Percentiles rank a stretch among this genome's conserved stretches.
phyloP scores from a whole-genome alignment of 2,113 vertebrate genomes.

The Serilophus lunatus region DNA sequence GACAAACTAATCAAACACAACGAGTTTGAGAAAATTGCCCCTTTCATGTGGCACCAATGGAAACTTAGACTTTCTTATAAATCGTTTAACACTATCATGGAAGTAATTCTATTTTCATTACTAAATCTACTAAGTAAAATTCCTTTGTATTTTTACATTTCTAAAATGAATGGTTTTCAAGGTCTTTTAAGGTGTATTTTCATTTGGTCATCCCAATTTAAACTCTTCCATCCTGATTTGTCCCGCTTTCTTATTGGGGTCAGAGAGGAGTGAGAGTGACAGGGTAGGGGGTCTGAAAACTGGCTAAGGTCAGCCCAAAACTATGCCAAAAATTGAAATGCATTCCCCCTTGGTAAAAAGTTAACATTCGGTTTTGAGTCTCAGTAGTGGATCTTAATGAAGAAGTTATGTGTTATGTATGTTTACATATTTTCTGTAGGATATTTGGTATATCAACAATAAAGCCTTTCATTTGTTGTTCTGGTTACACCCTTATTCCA shows the following conservation, averaged over 20 bases:
- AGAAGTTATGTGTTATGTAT: background rate
- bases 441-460: background rate
- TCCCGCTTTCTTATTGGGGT: accelerated
- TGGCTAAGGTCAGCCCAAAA: background rate
- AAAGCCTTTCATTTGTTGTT: background rate
- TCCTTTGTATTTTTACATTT: background rate
- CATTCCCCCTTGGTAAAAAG: background rate
- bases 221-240: background rate
- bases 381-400: background rate
- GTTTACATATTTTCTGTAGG: background rate
- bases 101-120: background rate
- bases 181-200: background rate
- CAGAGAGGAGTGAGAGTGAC: background rate
- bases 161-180: background rate
- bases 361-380: background rate
- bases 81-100: background rate
- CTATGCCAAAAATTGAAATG: background rate
- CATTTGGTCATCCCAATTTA: background rate
- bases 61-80: background rate
- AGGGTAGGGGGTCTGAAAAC: background rate
- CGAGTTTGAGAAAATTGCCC: background rate
- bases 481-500: background rate
- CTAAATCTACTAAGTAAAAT: background rate
- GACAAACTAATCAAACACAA: background rate
- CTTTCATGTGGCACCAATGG: accelerated